Conservation (phyloP, 2,113 vertebrate species). For the Coptodon rendalli region DNA sequence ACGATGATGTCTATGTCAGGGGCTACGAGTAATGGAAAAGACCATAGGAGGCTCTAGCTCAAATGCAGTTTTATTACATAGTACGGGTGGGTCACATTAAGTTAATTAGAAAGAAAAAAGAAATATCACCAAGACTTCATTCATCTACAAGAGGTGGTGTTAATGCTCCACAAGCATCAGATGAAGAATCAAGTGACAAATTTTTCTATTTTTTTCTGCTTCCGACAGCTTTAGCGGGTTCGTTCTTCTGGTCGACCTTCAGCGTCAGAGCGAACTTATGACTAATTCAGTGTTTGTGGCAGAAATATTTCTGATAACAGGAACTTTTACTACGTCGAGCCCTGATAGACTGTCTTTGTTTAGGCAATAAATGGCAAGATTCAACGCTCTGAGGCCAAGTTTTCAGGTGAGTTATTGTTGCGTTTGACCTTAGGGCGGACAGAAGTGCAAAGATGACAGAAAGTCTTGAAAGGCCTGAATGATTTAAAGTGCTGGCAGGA, state of each 20-base stretch:
- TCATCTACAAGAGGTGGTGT: not conserved
- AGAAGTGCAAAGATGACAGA: not conserved
- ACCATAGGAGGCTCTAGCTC: not conserved
- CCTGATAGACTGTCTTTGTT: not conserved
- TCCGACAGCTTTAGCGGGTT: not conserved
- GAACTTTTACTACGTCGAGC: not conserved
- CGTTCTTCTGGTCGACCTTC: not conserved
- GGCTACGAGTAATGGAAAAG: not conserved
- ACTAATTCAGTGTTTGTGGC: not conserved
- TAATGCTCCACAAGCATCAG: not conserved
- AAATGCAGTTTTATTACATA: not conserved
- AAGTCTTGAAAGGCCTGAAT: not conserved
- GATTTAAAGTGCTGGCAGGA: not conserved
- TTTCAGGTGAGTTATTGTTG: constrained; percentile 5
- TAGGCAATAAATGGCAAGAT: not conserved
- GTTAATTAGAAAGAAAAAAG: not conserved
- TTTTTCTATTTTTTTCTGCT: not conserved
- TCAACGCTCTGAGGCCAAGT: not conserved
- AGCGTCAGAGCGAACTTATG: not conserved
- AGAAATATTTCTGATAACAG: not conserved
- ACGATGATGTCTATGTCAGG: not conserved
- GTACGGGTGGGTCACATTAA: not conserved
- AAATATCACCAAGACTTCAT: not conserved
- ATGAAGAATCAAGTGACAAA: not conserved
- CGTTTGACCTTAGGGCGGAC: not conserved